Base-by-base conservation (phyloP, 2,113 vertebrate genomes). In the Origma solitaria region DNA sequence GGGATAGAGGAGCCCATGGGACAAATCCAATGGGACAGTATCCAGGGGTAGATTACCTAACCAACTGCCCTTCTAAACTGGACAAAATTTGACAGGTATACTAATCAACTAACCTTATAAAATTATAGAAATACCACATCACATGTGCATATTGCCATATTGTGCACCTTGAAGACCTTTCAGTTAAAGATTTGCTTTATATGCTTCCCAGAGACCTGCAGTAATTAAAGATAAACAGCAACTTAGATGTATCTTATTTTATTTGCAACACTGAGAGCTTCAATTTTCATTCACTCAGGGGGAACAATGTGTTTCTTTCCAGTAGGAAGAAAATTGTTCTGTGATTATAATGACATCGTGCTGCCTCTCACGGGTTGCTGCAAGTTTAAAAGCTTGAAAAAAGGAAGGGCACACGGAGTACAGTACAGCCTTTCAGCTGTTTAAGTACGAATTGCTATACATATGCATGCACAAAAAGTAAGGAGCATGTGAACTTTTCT, bases 291-390 rank as follows among this genome's bases (percentile, higher is more conserved):
- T 83, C 79, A 42, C 5, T 78, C 61, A 91, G 58, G 61, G 68
- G 50, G 84, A 92, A 96, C 65, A 95, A 90, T 90, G 64, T 69
- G 61, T 86, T 88, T 92, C 70, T 84, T 95, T 96, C 71, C 84
- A 90, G 88, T 25, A 88, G 81, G 71, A 95, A 96, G 92, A 90
- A 97, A 97, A 96, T 88, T 94, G 86, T 95, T 81, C 93, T 79
- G 86, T 86, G 90, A 88, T 96, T 94, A 95, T 86, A 88, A 94
- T 84, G 94, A 94, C 91, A 96, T 87, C 83, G 89, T 70, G 78
- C 76, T 86, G 84, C 72, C 76, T 94, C 87, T 93, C 69, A 77
- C 0, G 11, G 60, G 84, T 53, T 70, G 66, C n/a, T 93, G 14
- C 17, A 64, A 82, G 50, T 57, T 28, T 75, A 93, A 94, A 76